These are phyloP conservation scores for Pangasius krempfi DNA, from an alignment of 2,797 vertebrate genomes.

Conservation along the genomic window DNA sequence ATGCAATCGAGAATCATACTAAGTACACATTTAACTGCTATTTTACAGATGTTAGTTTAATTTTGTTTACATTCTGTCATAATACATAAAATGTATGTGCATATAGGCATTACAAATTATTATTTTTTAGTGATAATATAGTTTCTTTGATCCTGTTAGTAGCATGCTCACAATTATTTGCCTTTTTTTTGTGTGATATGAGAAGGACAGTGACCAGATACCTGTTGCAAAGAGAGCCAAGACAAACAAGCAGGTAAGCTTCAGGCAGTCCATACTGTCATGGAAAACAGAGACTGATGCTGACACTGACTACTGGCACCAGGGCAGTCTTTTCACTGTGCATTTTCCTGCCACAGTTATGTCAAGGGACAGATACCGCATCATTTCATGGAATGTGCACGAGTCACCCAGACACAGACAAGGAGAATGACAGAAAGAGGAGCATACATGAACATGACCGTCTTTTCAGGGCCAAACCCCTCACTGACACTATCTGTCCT, in stretches of 20 bases:
- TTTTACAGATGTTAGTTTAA: too few relatives aligned
- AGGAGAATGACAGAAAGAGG: conserved; percentile 24
- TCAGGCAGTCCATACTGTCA: background rate
- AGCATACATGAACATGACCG: conserved; percentile 28
- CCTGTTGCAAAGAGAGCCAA: too few relatives aligned
- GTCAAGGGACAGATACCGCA: conserved; percentile 29
- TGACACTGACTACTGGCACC: background rate
- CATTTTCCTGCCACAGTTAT: conserved; percentile 15
- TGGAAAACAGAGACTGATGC: background rate
- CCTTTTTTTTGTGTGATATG: too few relatives aligned
- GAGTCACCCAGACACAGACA: conserved; percentile 39
- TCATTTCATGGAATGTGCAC: conserved; percentile 47
- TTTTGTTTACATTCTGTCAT: too few relatives aligned
- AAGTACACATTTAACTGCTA: too few relatives aligned
- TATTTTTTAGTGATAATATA: too few relatives aligned
- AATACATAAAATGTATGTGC: too few relatives aligned
- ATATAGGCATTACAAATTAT: too few relatives aligned
- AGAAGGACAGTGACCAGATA: too few relatives aligned
- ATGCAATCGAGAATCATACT: too few relatives aligned
- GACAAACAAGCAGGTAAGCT: background rate
- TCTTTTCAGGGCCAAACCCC: conserved; percentile 21
- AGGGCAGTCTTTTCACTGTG: background rate
- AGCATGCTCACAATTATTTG: too few relatives aligned
- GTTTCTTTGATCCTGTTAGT: too few relatives aligned
- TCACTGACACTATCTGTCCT: background rate